Evolutionary conservation across 2,888 invertebrate species (phyloP).

Genomic region (Tanytarsus gracilentus): DNA sequence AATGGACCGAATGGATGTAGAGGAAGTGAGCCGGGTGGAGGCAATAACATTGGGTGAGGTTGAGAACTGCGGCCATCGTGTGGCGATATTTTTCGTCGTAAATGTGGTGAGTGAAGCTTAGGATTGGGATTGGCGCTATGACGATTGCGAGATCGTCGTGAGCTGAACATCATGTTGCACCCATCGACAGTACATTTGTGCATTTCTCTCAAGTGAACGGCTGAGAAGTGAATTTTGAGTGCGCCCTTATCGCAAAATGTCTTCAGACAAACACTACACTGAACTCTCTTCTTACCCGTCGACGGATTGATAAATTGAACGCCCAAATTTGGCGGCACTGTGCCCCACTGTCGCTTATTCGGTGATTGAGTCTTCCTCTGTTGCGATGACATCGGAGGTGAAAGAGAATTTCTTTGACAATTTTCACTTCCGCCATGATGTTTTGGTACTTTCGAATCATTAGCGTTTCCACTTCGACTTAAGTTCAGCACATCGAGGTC

Average conservation of each 20-base stretch:
- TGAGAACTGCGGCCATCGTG: slow-evolving; percentile 87
- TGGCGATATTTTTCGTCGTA: slow-evolving; percentile 86
- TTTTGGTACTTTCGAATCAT: slow-evolving; percentile 43
- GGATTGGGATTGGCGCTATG: slow-evolving; percentile 99
- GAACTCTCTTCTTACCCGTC: slow-evolving; percentile 92
- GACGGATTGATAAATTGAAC: slow-evolving; percentile 87
- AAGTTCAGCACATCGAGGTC: slow-evolving; percentile 44
- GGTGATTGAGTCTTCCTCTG: slow-evolving; percentile 60
- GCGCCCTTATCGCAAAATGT: slow-evolving; percentile 99
- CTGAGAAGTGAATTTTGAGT: slow-evolving; percentile 97
- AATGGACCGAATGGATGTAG: slow-evolving; percentile 70
- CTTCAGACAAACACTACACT: slow-evolving; percentile 96
- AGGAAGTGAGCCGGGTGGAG: slow-evolving; percentile 52
- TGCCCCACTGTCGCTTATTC: slow-evolving; percentile 71
- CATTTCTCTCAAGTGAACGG: slow-evolving; percentile 98
- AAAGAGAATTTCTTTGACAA: slow-evolving; percentile 44
- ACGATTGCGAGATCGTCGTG: slow-evolving; percentile 85
- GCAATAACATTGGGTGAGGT: slow-evolving; percentile 69
- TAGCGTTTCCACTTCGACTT: slow-evolving; percentile 38
- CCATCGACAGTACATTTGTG: slow-evolving; percentile 98
- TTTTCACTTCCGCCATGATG: slow-evolving; percentile 41
- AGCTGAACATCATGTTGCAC: slow-evolving; percentile 99
- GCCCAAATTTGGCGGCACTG: slow-evolving; percentile 71
- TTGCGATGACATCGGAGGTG: slow-evolving; percentile 41
- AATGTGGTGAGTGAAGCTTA: slow-evolving; percentile 90